Conservation (phyloP, 1,140 invertebrate genomes). For the Drosophila ficusphila region DNA sequence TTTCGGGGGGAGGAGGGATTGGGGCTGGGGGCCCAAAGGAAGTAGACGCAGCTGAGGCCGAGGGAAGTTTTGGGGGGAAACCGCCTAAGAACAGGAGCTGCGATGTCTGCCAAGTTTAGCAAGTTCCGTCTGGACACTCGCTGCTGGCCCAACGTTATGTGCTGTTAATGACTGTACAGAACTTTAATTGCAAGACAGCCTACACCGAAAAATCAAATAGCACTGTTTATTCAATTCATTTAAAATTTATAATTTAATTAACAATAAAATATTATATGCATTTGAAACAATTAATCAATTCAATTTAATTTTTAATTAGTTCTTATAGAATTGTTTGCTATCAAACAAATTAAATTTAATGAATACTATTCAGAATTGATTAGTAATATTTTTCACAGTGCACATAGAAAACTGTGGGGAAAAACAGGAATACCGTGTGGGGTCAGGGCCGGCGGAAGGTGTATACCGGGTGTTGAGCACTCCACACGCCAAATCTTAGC, state of each 20-base stretch:
- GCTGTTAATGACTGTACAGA: conserved; percentile 81
- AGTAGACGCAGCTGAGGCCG: conserved; percentile 17
- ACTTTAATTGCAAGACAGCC: conserved; percentile 70
- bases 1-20: neutral
- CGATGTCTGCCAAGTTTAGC: conserved; percentile 68
- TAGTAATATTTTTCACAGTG: neutral
- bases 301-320: too few species aligned
- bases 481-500: too few species aligned
- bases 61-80: neutral
- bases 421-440: neutral
- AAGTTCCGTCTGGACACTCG: conserved; percentile 54
- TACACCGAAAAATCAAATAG: conserved; percentile 19
- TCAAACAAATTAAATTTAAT: too few species aligned
- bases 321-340: too few species aligned
- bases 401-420: conserved; percentile 1
- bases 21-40: conserved; percentile 10
- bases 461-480: too few species aligned
- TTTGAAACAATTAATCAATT: too few species aligned
- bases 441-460: neutral
- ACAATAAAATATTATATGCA: too few species aligned
- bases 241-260: neutral
- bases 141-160: conserved; percentile 68
- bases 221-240: neutral
- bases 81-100: conserved; percentile 7
- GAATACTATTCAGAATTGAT: neutral